Conservation (phyloP, 1,140 invertebrate species). For the Eubasilissa regina region DNA sequence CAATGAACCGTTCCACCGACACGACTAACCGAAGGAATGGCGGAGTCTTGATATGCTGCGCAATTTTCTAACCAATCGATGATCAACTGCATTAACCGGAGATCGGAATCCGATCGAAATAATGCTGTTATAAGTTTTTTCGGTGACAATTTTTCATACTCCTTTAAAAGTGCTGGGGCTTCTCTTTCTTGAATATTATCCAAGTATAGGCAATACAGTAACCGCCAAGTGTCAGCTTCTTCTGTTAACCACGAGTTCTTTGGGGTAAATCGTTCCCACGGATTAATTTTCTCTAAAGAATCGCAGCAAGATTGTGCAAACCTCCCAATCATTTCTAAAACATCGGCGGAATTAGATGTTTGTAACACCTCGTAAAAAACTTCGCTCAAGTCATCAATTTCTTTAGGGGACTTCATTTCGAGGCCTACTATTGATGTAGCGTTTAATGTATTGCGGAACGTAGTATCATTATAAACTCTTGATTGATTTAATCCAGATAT, state of each 20-base stretch:
- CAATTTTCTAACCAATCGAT: conserved; percentile 95
- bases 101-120: conserved; percentile 74
- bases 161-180: conserved; percentile 68
- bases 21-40: conserved; percentile 77
- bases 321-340: conserved; percentile 67
- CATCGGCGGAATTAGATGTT: conserved; percentile 66
- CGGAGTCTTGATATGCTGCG: conserved; percentile 80
- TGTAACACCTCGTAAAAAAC: conserved; percentile 69
- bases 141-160: conserved; percentile 67
- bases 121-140: conserved; percentile 66
- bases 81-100: conserved; percentile 87
- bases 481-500: conserved; percentile 54
- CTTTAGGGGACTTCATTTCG: conserved; percentile 58
- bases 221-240: conserved; percentile 90
- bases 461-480: conserved; percentile 69
- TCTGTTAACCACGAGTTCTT: conserved; percentile 79
- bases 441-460: conserved; percentile 67
- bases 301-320: conserved; percentile 69
- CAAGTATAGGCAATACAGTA: conserved; percentile 85
- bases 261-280: conserved; percentile 72
- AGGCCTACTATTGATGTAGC: conserved; percentile 66
- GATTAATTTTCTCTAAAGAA: conserved; percentile 67
- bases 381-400: conserved; percentile 63
- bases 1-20: conserved; percentile 85
- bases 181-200: conserved; percentile 77